phyloP scores from a whole-genome alignment of 2,797 vertebrate genomes.

The Aeoliscus strigatus region DNA sequence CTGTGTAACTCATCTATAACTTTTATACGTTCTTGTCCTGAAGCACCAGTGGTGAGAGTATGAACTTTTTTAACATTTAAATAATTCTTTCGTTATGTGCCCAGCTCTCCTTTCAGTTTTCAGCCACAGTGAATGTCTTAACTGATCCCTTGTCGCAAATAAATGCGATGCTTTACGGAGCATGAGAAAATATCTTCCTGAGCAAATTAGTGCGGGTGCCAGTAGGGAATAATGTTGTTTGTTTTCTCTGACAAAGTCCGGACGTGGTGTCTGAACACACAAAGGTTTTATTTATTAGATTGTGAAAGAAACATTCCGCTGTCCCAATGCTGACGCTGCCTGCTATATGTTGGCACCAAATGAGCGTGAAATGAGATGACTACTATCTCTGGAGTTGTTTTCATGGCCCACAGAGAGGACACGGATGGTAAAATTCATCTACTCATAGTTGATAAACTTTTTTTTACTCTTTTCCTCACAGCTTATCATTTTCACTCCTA shows the following conservation, averaged over 20 bases:
- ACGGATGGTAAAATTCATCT: slow-evolving; percentile 12
- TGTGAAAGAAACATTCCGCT: slow-evolving; percentile 54
- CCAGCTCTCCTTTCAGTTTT: slow-evolving; percentile 48
- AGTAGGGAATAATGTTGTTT: slow-evolving; percentile 68
- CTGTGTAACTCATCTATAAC: too few species aligned
- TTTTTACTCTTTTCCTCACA: slow-evolving; percentile 39
- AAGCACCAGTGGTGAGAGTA: slow-evolving; percentile 10
- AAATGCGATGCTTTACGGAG: slow-evolving; percentile 75
- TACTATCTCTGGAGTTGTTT: slow-evolving; percentile 46
- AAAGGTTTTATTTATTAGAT: slow-evolving; percentile 62
- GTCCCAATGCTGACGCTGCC: slow-evolving; percentile 47
- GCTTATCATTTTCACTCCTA: slow-evolving; percentile 93
- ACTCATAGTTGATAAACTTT: not conserved
- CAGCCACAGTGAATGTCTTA: slow-evolving; percentile 64
- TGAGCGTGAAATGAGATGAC: slow-evolving; percentile 52
- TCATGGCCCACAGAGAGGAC: slow-evolving; percentile 12
- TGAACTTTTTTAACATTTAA: too few species aligned
- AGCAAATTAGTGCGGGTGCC: slow-evolving; percentile 70
- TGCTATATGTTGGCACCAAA: slow-evolving; percentile 49
- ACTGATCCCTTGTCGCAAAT: slow-evolving; percentile 73
- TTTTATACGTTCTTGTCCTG: slow-evolving; percentile 1
- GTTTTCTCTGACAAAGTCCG: slow-evolving; percentile 56
- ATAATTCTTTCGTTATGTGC: too few species aligned
- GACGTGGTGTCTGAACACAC: slow-evolving; percentile 60
- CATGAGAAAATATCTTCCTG: slow-evolving; percentile 76